These are phyloP conservation scores for Diglossa cyanea DNA, from an alignment of 2,797 vertebrate species.

Conservation along the genomic window DNA sequence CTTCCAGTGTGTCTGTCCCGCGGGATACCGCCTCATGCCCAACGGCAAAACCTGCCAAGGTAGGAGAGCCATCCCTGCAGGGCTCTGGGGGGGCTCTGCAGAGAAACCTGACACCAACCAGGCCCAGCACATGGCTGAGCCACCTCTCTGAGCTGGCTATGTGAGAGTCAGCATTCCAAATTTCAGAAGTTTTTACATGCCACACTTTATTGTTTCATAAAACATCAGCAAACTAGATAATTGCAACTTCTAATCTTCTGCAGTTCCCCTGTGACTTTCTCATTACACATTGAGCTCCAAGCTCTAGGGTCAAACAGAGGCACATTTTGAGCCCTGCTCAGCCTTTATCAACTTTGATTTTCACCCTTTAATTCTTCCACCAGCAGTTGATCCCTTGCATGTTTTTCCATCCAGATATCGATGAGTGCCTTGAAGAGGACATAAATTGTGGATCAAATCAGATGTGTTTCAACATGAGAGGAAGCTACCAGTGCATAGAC, in stretches of 20 bases:
- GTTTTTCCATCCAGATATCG: slow-evolving; percentile 80
- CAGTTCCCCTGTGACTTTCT: neutral
- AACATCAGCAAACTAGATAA: neutral
- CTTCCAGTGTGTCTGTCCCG: slow-evolving; percentile 89
- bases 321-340: neutral
- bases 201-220: neutral
- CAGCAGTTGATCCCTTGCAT: neutral
- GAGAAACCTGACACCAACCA: neutral
- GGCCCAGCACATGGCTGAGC: rapidly evolving
- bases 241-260: neutral
- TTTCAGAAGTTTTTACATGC: neutral
- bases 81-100: neutral
- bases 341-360: neutral
- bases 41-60: slow-evolving; percentile 96
- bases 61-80: slow-evolving; percentile 41
- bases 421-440: slow-evolving; percentile 91
- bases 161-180: neutral
- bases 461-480: slow-evolving; percentile 98
- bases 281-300: neutral
- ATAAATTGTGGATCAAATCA: slow-evolving; percentile 88
- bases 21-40: slow-evolving; percentile 88
- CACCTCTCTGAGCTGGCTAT: neutral
- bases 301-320: neutral
- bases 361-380: neutral
- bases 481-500: slow-evolving; percentile 93